Evolutionary conservation across 2,113 vertebrate genomes (phyloP), one percentile per base, ranked within the genome.

Genomic region (Tachycineta bicolor): DNA sequence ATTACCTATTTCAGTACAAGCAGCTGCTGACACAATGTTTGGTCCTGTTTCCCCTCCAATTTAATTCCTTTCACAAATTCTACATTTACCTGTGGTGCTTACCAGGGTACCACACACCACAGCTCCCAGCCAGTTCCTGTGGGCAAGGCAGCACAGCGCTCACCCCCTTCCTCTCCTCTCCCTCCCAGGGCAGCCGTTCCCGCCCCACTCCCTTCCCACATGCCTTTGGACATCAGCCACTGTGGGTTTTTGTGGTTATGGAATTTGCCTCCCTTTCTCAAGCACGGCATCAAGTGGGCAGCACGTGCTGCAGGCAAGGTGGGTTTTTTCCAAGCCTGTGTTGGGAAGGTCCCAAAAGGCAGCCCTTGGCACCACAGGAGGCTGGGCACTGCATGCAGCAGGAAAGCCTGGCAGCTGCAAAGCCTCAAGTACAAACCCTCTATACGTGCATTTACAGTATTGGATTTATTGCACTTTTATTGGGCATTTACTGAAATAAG

Each of bases 401-500:
- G 31, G 39, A 21, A 79, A 76, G 44, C 5, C 24, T 74, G 79
- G 19, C 58, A 49, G 67, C 67, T 73, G 55, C 46, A 85, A 83
- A 78, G 15, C 50, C 74, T 10, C 2, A 14, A 67, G 9, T 16
- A 8, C 24, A 74, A 93, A 89, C 9, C 39, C 23, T 86, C 37
- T 56, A 1, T 26, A 12, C 3, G 3, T 55, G 60, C 44, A 78
- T 64, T 91, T 89, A 81, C 0, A 2, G 31, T 39, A 13, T 8
- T 52, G 69, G 73, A 63, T 91, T 84, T 82, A 91, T 69, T 89
- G 58, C 4, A 2, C 49, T 87, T 93, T 90, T 93, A 89, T 46
- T 71, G 58, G n/a, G 53, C 67, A 89, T 87, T 96, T 89, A 82
- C 58, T 46, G 81, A 87, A 87, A 82, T 71, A 71, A 91, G 44